A percentile compares a stretch with the other conserved stretches of the same genome.
Conservation (phyloP, 2,113 vertebrate genomes). For the Tyrannus savana region DNA sequence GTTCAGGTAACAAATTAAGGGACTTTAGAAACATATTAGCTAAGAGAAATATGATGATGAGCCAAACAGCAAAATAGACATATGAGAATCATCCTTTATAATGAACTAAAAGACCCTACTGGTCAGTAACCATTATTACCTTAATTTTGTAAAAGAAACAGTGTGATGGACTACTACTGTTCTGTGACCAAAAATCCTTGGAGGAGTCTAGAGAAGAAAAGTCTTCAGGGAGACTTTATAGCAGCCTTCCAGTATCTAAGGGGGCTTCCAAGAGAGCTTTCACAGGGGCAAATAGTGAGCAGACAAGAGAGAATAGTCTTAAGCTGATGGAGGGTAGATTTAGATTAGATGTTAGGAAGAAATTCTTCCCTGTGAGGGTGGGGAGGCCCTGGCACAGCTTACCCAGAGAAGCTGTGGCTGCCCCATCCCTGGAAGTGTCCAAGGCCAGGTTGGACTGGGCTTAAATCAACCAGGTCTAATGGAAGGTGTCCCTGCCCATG, state of each 20-base stretch:
- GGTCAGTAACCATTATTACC: not conserved
- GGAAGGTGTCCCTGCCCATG: not conserved
- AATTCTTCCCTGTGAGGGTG: not conserved
- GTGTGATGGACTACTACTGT: not conserved
- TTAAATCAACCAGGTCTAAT: fast-evolving
- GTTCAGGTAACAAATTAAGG: not conserved
- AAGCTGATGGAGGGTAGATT: not conserved
- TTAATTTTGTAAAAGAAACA: not conserved
- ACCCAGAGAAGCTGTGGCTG: not conserved
- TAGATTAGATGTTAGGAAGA: not conserved
- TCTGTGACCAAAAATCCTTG: not conserved
- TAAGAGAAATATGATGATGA: not conserved
- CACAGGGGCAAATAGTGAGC: not conserved
- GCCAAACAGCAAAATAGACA: not conserved
- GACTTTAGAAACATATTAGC: not conserved
- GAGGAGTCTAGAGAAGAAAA: not conserved
- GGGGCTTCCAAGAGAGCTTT: not conserved
- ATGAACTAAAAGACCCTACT: not conserved
- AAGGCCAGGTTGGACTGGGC: fast-evolving
- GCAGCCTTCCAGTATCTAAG: not conserved
- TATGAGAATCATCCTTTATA: not conserved
- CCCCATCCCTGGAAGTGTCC: not conserved
- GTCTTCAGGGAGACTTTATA: not conserved
- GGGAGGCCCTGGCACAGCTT: fast-evolving
- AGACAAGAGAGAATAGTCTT: not conserved